Percentiles rank a stretch among this genome's conserved stretches.
These are phyloP conservation scores for Myiotriccus ornatus DNA, from an alignment of 2,797 vertebrate genomes.

Conservation along the genomic window DNA sequence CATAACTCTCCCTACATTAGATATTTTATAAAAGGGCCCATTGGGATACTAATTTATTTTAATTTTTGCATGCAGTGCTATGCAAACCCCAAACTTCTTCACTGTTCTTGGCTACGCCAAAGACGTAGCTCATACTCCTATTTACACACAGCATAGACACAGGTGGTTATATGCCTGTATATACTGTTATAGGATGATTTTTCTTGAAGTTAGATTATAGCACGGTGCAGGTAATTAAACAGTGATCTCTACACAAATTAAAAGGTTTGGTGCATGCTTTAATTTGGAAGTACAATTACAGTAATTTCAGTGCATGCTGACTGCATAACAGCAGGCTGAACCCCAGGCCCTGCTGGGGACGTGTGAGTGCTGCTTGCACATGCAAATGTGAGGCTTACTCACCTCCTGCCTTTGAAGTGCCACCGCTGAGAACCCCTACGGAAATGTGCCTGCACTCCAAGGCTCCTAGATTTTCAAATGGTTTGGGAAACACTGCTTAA, in stretches of 20 bases:
- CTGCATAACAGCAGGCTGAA: neutral
- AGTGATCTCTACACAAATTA: slow-evolving; percentile 36
- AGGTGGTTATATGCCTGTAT: neutral
- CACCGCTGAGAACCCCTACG: neutral
- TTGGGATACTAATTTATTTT: neutral
- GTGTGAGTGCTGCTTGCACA: slow-evolving; percentile 17
- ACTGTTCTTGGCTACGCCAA: neutral
- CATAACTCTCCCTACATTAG: neutral
- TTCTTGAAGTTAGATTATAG: slow-evolving; percentile 1
- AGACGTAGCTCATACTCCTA: neutral
- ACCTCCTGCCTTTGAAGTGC: slow-evolving; percentile 36
- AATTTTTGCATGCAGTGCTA: neutral
- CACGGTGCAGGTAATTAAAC: slow-evolving; percentile 3
- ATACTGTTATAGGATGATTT: neutral
- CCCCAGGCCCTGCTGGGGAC: neutral
- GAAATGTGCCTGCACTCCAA: neutral
- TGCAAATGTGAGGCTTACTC: slow-evolving; percentile 39
- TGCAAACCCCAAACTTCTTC: neutral
- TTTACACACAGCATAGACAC: neutral
- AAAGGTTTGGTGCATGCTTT: slow-evolving; percentile 12
- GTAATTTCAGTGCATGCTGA: slow-evolving; percentile 29
- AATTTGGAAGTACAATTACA: slow-evolving; percentile 31
- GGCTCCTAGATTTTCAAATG: neutral
- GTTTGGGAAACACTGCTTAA: neutral
- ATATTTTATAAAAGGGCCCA: neutral